Conservation (phyloP, 2,888 invertebrate genomes). For the Athalia circularis region DNA sequence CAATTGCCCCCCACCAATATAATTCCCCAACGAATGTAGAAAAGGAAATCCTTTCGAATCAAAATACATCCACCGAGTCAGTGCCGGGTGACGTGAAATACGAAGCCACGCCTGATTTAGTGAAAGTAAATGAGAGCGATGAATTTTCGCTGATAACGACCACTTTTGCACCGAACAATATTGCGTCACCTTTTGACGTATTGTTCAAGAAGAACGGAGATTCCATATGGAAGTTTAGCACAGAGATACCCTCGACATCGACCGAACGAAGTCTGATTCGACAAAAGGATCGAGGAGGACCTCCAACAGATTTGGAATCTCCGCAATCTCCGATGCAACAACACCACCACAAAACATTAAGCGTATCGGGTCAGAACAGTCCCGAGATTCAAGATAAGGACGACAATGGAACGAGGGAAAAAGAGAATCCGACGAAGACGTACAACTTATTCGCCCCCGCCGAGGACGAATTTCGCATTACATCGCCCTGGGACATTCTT, state of each 20-base stretch:
- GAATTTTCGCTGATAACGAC: not conserved
- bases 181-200: not conserved
- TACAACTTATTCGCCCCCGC: constrained; percentile 15
- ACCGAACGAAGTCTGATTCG: not conserved
- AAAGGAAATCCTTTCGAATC: not conserved
- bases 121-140: not conserved
- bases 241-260: not conserved
- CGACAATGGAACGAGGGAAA: not conserved
- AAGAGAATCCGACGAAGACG: not conserved
- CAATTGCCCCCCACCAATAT: not conserved
- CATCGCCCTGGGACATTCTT: constrained; percentile 1
- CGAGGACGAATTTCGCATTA: constrained; percentile 1
- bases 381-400: not conserved
- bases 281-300: constrained; percentile 7
- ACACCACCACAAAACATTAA: not conserved
- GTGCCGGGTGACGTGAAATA: not conserved
- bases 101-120: not conserved
- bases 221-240: not conserved
- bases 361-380: not conserved
- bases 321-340: constrained; percentile 1
- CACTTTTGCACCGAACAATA: not conserved
- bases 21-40: not conserved
- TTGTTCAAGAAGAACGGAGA: not conserved
- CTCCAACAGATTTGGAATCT: not conserved
- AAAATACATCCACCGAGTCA: too few relatives aligned